Evolutionary conservation across 2,113 vertebrate species (phyloP).

Genomic region (Alaudala cheleensis): DNA sequence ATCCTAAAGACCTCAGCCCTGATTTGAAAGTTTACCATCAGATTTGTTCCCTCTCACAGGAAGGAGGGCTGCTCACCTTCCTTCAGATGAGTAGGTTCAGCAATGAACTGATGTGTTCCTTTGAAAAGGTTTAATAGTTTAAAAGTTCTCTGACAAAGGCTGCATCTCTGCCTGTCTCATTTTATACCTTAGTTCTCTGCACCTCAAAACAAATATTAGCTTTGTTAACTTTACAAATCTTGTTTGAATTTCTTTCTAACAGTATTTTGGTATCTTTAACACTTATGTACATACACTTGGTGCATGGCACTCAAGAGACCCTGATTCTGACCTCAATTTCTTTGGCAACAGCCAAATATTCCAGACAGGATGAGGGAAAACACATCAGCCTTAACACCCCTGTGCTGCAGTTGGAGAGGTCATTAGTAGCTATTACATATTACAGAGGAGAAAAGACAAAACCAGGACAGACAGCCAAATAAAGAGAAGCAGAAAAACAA

Average conservation of each 20-base stretch:
- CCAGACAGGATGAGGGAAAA: not conserved
- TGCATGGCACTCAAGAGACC: not conserved
- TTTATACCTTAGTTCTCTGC: not conserved
- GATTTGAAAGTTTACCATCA: not conserved
- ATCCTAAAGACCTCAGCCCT: not conserved
- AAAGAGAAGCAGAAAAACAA: not conserved
- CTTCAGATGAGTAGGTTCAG: not conserved
- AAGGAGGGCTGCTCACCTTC: not conserved
- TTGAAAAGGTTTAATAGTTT: not conserved
- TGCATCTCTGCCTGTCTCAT: not conserved
- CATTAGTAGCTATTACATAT: not conserved
- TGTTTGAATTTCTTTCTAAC: not conserved
- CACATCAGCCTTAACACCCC: not conserved
- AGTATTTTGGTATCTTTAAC: not conserved
- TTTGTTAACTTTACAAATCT: not conserved
- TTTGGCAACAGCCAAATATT: not conserved
- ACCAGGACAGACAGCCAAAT: not conserved
- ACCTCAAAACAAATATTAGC: not conserved
- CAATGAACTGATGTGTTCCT: not conserved
- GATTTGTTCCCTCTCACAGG: not conserved
- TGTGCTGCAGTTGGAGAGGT: not conserved
- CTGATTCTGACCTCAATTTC: not conserved
- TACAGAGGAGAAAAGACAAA: not conserved
- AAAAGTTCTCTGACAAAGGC: not conserved
- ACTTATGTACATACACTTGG: not conserved